Base-by-base conservation (phyloP, 2,113 vertebrate genomes). In the Tympanuchus pallidicinctus region DNA sequence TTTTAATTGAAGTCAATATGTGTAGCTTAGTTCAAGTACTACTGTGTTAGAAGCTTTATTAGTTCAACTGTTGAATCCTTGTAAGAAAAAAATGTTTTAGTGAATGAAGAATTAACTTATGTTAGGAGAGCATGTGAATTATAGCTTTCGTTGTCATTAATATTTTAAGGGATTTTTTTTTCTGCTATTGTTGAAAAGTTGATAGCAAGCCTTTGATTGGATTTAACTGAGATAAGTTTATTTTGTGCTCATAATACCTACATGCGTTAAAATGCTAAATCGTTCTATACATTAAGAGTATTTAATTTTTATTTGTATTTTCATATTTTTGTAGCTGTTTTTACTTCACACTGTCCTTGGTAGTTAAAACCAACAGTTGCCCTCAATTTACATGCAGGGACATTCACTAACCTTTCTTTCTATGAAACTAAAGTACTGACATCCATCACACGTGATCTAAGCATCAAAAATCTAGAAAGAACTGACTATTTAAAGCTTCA, bases 1-100 rank as follows among this genome's bases (percentile, higher is more conserved):
- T 66, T 54, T 66, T 11, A 0, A 45, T 56, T 25, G 0, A 43
- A 25, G 1, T 2, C 24, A 38, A 10, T 43, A 8, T 13, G 2
- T 16, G 8, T 30, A 7, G 28, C 4, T 54, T 66, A 7, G 56
- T 43, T 47, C 14, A 72, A 25, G 36, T 11, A 34, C 10, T 79
- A 27, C n/a, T 64, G 15, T 47, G 16, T 59, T 13, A 6, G 60
- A 60, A n/a, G 8, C 7, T 7, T 1, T 0, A 2, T 42, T 52
- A 9, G 24, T 20, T 45, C 59, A 36, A 28, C 22, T 18, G 15
- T 28, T 13, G 64, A 64, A 34, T 79, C 22, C 38, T 54, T 30
- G 10, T 16, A 21, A 40, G 70, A 52, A 34, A 70, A 63, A 27
- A 27, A 5, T 67, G 57, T 17, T 63, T 50, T 52, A 28, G 60